Percentiles rank a stretch among this genome's conserved stretches.
Evolutionary conservation across 2,888 invertebrate species (phyloP).

Genomic region (Scaptodrosophila latifasciaeformis): DNA sequence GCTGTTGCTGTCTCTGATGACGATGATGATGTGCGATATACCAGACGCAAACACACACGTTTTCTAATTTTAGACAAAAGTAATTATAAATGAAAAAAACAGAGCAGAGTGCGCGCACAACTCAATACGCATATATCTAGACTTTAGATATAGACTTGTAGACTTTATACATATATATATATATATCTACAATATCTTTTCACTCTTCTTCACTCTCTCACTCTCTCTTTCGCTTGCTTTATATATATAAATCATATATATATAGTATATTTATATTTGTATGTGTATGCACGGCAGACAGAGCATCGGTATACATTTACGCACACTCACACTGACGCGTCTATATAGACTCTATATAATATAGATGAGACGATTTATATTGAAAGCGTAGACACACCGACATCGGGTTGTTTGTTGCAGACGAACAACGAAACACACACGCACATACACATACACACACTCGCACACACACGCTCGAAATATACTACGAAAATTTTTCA

Average conservation of each 20-base stretch:
- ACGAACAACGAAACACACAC: conserved; percentile 18
- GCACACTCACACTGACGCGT: background rate
- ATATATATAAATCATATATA: conserved; percentile 22
- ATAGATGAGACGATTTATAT: conserved; percentile 19
- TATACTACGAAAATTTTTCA: background rate
- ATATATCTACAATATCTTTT: too few relatives aligned
- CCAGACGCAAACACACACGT: conserved; percentile 73
- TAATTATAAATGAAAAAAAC: conserved; percentile 73
- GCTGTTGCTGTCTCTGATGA: conserved; percentile 45
- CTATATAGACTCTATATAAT: conserved; percentile 16
- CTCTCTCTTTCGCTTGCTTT: conserved; percentile 38
- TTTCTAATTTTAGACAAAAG: conserved; percentile 75
- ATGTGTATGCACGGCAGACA: conserved; percentile 12
- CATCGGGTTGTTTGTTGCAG: conserved; percentile 55
- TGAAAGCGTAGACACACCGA: conserved; percentile 52
- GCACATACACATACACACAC: background rate
- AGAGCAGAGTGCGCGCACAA: conserved; percentile 63
- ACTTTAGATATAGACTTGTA: conserved; percentile 51
- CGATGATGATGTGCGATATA: conserved; percentile 63
- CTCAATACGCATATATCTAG: conserved; percentile 16
- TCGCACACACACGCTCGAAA: too few relatives aligned
- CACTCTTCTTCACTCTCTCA: too few relatives aligned
- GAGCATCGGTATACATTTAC: background rate
- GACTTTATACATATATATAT: conserved; percentile 20
- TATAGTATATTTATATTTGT: conserved; percentile 22